These are phyloP conservation scores for Rhagoletis zephyria DNA, from an alignment of 1,140 invertebrate genomes.

Conservation along the genomic window DNA sequence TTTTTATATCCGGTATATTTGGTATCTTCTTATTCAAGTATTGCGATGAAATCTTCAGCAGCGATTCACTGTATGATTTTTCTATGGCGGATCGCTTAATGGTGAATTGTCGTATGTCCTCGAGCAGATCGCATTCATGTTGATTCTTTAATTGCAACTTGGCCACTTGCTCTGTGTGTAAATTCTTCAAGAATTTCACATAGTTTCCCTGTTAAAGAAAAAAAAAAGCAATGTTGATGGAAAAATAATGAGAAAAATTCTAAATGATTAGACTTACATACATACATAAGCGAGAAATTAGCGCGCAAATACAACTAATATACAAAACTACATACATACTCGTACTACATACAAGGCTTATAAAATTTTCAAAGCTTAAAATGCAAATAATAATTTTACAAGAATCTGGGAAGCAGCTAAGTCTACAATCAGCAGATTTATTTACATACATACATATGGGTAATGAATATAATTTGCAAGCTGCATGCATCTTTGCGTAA, in stretches of 20 bases:
- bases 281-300: too few relatives aligned
- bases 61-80: constrained; percentile 93
- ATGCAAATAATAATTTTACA: too few relatives aligned
- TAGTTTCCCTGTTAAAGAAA: constrained; percentile 83
- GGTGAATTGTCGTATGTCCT: constrained; percentile 93
- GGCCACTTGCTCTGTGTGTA: constrained; percentile 92
- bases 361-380: too few relatives aligned
- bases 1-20: constrained; percentile 89
- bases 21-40: constrained; percentile 94
- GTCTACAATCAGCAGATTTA: too few relatives aligned
- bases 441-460: too few relatives aligned
- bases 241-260: background rate
- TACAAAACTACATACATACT: too few relatives aligned
- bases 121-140: constrained; percentile 94
- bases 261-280: too few relatives aligned
- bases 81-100: constrained; percentile 93
- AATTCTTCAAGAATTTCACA: constrained; percentile 90
- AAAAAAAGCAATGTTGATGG: constrained; percentile 53
- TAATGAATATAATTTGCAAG: too few relatives aligned
- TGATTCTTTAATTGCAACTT: constrained; percentile 95
- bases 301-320: too few relatives aligned
- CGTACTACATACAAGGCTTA: too few relatives aligned
- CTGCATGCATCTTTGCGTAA: too few relatives aligned
- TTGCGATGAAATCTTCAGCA: constrained; percentile 90
- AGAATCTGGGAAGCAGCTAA: too few relatives aligned